Evolutionary conservation across 2,113 vertebrate species (phyloP).

Genomic region (Phylloscopus whistleri): DNA sequence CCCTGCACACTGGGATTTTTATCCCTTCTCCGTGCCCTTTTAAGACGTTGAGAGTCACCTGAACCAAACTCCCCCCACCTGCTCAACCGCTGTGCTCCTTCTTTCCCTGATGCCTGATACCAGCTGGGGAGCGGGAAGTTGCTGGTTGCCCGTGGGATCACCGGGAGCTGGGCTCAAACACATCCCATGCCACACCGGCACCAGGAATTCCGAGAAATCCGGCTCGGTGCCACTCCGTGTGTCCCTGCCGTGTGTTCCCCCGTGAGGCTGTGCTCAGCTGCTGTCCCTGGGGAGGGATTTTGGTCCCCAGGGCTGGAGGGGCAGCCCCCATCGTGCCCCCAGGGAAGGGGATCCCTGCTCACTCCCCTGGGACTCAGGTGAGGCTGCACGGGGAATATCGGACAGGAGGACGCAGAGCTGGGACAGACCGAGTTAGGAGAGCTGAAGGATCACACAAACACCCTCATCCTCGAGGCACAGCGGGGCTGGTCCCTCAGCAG

Average conservation of each 20-base stretch:
- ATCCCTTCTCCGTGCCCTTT: neutral
- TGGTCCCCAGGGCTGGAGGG: neutral
- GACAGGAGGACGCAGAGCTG: neutral
- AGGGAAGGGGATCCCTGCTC: neutral
- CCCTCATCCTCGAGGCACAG: neutral
- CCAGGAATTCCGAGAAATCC: neutral
- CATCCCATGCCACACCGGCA: neutral
- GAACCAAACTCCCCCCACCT: neutral
- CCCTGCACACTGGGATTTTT: neutral
- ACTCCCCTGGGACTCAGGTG: fast-evolving
- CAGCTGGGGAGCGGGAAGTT: neutral
- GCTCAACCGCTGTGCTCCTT: fast-evolving
- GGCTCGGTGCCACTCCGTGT: fast-evolving
- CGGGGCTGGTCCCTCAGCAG: neutral
- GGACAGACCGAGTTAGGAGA: neutral
- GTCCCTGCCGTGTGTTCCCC: fast-evolving
- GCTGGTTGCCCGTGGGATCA: neutral
- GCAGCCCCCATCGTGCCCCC: fast-evolving
- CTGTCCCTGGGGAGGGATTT: neutral
- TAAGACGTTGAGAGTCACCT: neutral
- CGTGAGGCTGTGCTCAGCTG: neutral
- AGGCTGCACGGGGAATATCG: neutral
- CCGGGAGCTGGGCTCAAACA: neutral
- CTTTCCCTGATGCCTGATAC: neutral
- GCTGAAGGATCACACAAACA: neutral